Percentiles rank a stretch among this genome's conserved stretches.
Conservation (phyloP, 2,113 vertebrate genomes). For the Desmodus rotundus region DNA sequence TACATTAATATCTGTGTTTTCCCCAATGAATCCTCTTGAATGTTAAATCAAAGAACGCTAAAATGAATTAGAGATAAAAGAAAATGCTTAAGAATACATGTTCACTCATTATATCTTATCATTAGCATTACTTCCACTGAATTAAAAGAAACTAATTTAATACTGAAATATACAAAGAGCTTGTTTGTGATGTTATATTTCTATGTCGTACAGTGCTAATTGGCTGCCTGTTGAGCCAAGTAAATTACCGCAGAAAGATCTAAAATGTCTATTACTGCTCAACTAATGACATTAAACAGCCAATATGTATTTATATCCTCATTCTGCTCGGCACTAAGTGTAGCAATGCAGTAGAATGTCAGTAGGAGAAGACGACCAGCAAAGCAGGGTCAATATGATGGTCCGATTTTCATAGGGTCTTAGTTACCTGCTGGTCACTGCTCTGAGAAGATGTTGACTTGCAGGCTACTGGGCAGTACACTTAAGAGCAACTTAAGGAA, state of each 20-base stretch:
- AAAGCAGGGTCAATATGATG: background rate
- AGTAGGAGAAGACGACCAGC: background rate
- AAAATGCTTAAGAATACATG: background rate
- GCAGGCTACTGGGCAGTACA: background rate
- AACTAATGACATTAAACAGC: background rate
- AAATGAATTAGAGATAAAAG: constrained; percentile 45
- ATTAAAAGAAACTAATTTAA: constrained; percentile 49
- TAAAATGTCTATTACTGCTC: background rate
- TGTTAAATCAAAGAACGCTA: constrained; percentile 34
- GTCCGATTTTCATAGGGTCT: background rate
- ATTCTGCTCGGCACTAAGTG: background rate
- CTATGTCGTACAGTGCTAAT: constrained; percentile 15
- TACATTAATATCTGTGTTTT: constrained; percentile 44
- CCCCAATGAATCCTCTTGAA: constrained; percentile 14
- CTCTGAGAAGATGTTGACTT: background rate
- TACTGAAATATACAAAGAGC: background rate
- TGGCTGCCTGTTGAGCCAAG: constrained; percentile 11
- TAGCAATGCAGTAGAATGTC: background rate
- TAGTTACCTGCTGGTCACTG: constrained; percentile 3
- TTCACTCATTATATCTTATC: constrained; percentile 24
- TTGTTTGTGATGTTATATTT: background rate
- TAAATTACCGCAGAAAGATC: background rate
- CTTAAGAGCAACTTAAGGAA: background rate
- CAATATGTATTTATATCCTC: background rate
- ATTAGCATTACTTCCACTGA: constrained; percentile 17